A percentile compares a stretch with the other conserved stretches of the same genome.
phyloP scores from a whole-genome alignment of 2,888 invertebrate species.

The Drosophila mimica region DNA sequence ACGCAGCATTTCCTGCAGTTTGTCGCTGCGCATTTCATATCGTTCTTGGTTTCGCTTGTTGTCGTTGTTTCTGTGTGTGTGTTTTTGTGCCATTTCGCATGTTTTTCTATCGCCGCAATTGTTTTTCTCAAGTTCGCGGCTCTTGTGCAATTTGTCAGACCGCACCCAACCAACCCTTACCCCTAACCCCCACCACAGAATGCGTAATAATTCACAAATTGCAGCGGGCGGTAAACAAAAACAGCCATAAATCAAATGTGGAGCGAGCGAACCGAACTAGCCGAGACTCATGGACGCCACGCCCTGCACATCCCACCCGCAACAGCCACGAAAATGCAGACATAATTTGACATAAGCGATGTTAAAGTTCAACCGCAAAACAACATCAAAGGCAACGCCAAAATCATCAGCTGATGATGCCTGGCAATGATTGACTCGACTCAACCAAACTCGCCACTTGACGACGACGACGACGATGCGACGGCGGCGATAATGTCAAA shows the following conservation, averaged over 20 bases:
- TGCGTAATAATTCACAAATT: constrained; percentile 75
- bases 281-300: constrained; percentile 59
- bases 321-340: constrained; percentile 74
- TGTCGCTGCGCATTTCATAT: constrained; percentile 61
- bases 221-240: constrained; percentile 73
- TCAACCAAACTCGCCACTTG: constrained; percentile 19
- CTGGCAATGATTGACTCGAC: constrained; percentile 65
- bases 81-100: constrained; percentile 52
- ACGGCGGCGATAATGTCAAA: constrained; percentile 70
- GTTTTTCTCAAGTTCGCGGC: constrained; percentile 74
- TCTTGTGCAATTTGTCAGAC: constrained; percentile 71
- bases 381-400: constrained; percentile 60
- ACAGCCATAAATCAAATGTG: constrained; percentile 70
- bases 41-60: constrained; percentile 29
- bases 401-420: constrained; percentile 55
- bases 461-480: constrained; percentile 30
- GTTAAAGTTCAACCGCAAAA: constrained; percentile 77
- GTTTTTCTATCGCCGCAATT: constrained; percentile 74
- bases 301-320: constrained; percentile 45
- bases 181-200: constrained; percentile 18
- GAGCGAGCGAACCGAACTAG: constrained; percentile 31
- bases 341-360: constrained; percentile 83
- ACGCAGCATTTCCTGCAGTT: constrained; percentile 61
- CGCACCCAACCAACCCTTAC: constrained; percentile 2
- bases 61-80: constrained; percentile 12